Evolutionary conservation across 2,888 invertebrate genomes (phyloP).

Genomic region (Autographa gamma): DNA sequence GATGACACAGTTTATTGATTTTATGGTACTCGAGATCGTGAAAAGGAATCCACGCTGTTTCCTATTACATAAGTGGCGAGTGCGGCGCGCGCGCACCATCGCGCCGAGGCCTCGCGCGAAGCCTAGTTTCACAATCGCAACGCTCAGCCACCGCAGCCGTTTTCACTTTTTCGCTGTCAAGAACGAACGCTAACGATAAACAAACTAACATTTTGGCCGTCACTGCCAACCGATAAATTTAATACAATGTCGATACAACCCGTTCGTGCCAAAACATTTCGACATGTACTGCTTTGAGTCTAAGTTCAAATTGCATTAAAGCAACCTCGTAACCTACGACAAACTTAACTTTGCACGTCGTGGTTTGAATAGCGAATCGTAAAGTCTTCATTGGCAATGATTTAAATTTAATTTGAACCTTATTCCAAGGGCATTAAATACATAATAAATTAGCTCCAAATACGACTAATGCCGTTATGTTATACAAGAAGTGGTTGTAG

Average conservation of each 20-base stretch:
- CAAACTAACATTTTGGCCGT: conserved; percentile 88
- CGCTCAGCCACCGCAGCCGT: conserved; percentile 83
- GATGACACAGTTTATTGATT: conserved; percentile 38
- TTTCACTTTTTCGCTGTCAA: conserved; percentile 90
- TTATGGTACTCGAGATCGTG: conserved; percentile 57
- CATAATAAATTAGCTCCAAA: conserved; percentile 62
- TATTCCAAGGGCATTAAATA: conserved; percentile 68
- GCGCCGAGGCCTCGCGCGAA: conserved; percentile 73
- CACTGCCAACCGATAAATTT: conserved; percentile 74
- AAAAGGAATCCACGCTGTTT: conserved; percentile 64
- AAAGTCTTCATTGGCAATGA: conserved; percentile 72
- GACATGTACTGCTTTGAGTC: conserved; percentile 63
- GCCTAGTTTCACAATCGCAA: conserved; percentile 84
- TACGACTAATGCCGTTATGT: conserved; percentile 70
- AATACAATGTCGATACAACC: conserved; percentile 66
- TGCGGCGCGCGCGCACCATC: conserved; percentile 67
- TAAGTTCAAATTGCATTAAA: conserved; percentile 75
- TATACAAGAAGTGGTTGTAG: conserved; percentile 74
- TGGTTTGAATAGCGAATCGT: conserved; percentile 70
- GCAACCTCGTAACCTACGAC: conserved; percentile 67
- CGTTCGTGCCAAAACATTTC: conserved; percentile 61
- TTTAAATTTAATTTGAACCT: conserved; percentile 71
- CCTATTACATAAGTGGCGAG: conserved; percentile 76
- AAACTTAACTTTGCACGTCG: conserved; percentile 66
- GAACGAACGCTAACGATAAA: conserved; percentile 87